A percentile compares a stretch with the other conserved stretches of the same genome.
Evolutionary conservation across 2,797 vertebrate genomes (phyloP).

Genomic region (Rhinogobio ventralis): DNA sequence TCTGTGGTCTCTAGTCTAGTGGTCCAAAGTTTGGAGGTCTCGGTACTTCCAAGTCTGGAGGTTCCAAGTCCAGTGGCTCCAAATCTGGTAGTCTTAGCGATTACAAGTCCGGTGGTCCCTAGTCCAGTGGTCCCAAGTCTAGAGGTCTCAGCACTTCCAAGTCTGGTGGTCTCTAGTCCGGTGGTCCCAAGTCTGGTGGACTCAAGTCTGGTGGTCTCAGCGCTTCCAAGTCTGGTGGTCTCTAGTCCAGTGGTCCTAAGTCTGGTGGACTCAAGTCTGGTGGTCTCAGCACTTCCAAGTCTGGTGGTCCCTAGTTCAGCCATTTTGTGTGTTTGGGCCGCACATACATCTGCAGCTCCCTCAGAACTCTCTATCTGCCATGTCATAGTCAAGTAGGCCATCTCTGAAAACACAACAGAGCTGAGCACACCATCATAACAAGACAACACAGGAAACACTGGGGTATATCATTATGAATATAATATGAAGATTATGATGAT

Average conservation of each 20-base stretch:
- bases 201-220: background rate
- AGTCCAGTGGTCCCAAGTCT: background rate
- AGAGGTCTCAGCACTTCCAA: background rate
- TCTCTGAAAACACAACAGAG: background rate
- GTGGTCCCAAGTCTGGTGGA: too few relatives aligned
- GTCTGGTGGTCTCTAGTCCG: background rate
- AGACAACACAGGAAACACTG: background rate
- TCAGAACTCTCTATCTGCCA: background rate
- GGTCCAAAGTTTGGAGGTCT: too few relatives aligned
- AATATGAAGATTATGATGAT: background rate
- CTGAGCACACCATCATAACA: background rate
- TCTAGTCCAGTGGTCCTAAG: background rate
- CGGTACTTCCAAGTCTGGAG: too few relatives aligned
- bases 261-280: background rate
- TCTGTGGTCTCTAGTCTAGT: too few relatives aligned
- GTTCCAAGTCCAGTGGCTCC: accelerated
- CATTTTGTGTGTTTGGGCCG: background rate
- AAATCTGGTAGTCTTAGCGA: too few relatives aligned
- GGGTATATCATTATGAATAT: too few relatives aligned
- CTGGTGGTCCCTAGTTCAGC: background rate
- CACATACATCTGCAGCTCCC: background rate
- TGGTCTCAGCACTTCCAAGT: background rate
- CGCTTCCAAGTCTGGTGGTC: background rate
- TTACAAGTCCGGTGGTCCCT: too few relatives aligned
- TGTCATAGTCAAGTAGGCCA: background rate